Evolutionary conservation across 2,888 invertebrate species (phyloP), one percentile per base, ranked within the genome.

Genomic region (Spialia ferax): DNA sequence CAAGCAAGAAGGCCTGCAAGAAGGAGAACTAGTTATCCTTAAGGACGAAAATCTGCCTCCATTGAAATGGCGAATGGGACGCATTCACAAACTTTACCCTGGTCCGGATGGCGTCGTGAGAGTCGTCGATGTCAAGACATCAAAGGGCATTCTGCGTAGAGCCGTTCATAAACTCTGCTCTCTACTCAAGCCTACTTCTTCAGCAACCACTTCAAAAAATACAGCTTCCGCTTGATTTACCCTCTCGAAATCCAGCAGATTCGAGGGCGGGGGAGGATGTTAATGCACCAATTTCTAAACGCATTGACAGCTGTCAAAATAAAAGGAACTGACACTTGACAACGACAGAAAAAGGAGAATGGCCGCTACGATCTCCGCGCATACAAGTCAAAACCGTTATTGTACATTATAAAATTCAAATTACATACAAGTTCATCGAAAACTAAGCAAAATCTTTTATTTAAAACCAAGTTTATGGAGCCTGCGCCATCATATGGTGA

Each of bases 51-150:
- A 63, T 10, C 20, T 69, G 6, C 73, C 73, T 8, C 71, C 71
- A 20, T 32, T 72, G 6, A 62, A 69, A 42, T 75, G 72, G 75
- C 67, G 65, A 13, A 61, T 72, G 45, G 75, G 63, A 10, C 68
- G 73, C 15, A 66, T 74, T n/a, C 13, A n/a, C 10, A 60, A 35
- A 11, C 65, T 72, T 7, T 69, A 70, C 20, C 70, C 73, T 35
- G 72, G 73, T 50, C 50, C 50, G 50, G 50, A 22, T 50, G 50
- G 50, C 22, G 50, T 50, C 22, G 50, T 50, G 22, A 6, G 26
- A 59, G 71, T 73, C 4, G 71, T 64, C 38, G 71, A 71, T 38
- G 56, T 73, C 29, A 22, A 38, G 6, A 69, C 69, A 5, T 11
- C 42, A 1, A 68, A 55, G 45, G 70, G 70, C 18, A 48, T 62